Base-by-base conservation (phyloP, 2,113 vertebrate genomes). In the Ptilonorhynchus violaceus region DNA sequence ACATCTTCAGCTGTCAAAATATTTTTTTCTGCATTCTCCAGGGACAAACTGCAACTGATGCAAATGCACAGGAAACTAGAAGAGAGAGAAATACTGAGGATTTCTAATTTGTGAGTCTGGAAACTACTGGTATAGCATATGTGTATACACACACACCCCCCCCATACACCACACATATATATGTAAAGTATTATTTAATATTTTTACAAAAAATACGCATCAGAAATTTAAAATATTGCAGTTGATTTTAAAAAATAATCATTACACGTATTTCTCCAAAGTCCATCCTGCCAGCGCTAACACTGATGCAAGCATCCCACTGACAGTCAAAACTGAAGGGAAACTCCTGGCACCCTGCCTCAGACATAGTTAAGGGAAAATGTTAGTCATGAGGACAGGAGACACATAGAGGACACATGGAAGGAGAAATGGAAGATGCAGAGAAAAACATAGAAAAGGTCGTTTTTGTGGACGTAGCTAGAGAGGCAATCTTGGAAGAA, bases 331-430 rank as follows among this genome's bases (percentile, higher is more conserved):
- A 92, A 69, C 4, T 35, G 31, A 64, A 87, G 15, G 10, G 31
- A 16, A 39, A 3, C 2, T 74, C 49, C 66, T 44, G 13, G 4
- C 25, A 68, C 4, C 16, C 10, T 44, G 6, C 7, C 7, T 74
- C 27, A 31, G n/a, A 14, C 20, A 24, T 6, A 10, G 22, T 52
- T 78, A 33, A 74, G 21, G n/a, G 17, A 44, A 86, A 74, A 74
- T 14, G 7, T 12, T 21, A 44, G 11, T 20, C 33, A 46, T 28
- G 19, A 60, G 23, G 44, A 7, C 8, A 20, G 47, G 30, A 49
- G 6, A 67, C 33, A 42, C 0, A 1, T 15, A 17, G 49, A 74
- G 18, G 24, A 49, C 44, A 41, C 11, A 28, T 3, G 0, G 8
- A 44, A 69, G 10, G 35, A 64, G 44, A 83, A 78, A 74, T 5